Evolutionary conservation across 2,113 vertebrate genomes (phyloP).

Genomic region (Baryphthengus martii): DNA sequence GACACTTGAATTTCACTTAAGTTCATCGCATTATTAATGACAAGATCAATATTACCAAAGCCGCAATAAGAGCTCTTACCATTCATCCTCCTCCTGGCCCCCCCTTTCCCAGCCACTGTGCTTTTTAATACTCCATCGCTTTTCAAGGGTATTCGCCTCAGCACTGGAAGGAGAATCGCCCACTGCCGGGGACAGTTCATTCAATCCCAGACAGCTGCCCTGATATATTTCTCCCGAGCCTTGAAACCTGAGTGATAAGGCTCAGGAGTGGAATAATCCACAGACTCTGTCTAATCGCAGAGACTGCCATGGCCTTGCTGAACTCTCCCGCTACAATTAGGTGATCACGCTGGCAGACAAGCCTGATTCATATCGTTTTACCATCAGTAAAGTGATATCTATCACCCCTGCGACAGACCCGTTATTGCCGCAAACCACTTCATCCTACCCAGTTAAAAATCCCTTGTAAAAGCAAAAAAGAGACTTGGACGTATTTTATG

Average conservation of each 20-base stretch:
- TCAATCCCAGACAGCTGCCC: neutral
- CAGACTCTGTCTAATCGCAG: neutral
- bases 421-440: conserved; percentile 26
- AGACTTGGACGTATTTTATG: conserved; percentile 34
- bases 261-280: neutral
- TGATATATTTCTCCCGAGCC: neutral
- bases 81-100: neutral
- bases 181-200: neutral
- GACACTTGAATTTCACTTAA: conserved; percentile 57
- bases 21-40: conserved; percentile 24
- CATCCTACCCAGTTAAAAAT: conserved; percentile 2
- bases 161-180: neutral
- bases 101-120: neutral
- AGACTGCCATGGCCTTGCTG: neutral
- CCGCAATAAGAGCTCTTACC: conserved; percentile 21
- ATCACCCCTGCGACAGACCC: conserved; percentile 13
- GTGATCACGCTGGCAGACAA: neutral
- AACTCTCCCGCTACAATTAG: conserved; percentile 7
- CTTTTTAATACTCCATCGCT: neutral
- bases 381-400: conserved; percentile 48
- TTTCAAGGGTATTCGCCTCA: neutral
- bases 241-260: conserved; percentile 4
- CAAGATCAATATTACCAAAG: conserved; percentile 36
- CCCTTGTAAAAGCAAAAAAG: conserved; percentile 19
- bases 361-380: conserved; percentile 54